These are phyloP conservation scores for Holothuria leucospilota DNA, from an alignment of 53 echinoderm and acorn worm species.

Conservation along the genomic window DNA sequence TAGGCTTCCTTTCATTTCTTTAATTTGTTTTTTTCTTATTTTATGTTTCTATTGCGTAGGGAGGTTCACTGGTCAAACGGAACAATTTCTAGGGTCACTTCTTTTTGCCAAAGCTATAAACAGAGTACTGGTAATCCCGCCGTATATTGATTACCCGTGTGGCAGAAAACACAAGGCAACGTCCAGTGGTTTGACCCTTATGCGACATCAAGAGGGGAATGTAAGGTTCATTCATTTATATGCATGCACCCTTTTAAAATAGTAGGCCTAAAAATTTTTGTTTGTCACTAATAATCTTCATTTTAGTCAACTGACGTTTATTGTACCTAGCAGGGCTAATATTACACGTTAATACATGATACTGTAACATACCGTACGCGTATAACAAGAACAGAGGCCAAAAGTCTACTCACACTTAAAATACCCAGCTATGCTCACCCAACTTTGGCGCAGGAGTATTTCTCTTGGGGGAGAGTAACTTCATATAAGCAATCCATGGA, in stretches of 20 bases:
- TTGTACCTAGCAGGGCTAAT: no score
- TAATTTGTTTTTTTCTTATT: no score
- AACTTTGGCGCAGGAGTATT: no score
- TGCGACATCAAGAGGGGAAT: conserved; percentile 73
- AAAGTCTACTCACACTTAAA: no score
- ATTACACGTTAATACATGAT: no score
- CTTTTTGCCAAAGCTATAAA: conserved; percentile 81
- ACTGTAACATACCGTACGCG: no score
- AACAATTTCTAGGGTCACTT: conserved; percentile 86
- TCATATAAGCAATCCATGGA: no score
- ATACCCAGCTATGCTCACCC: no score
- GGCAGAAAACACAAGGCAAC: conserved; percentile 77
- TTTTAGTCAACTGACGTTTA: neutral
- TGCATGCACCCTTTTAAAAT: neutral
- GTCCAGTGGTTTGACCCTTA: conserved; percentile 23
- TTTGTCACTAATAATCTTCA: neutral
- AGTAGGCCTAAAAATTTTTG: neutral
- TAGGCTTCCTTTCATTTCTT: no score
- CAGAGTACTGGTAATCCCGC: conserved; percentile 84
- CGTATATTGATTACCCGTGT: conserved; percentile 95
- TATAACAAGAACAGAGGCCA: no score
- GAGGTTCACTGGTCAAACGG: conserved; percentile 88
- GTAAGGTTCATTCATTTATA: conserved; percentile 68
- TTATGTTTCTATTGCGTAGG: conserved; percentile 60
- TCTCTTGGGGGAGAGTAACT: no score